Conservation (phyloP, 2,113 vertebrate species). For the Puma concolor region DNA sequence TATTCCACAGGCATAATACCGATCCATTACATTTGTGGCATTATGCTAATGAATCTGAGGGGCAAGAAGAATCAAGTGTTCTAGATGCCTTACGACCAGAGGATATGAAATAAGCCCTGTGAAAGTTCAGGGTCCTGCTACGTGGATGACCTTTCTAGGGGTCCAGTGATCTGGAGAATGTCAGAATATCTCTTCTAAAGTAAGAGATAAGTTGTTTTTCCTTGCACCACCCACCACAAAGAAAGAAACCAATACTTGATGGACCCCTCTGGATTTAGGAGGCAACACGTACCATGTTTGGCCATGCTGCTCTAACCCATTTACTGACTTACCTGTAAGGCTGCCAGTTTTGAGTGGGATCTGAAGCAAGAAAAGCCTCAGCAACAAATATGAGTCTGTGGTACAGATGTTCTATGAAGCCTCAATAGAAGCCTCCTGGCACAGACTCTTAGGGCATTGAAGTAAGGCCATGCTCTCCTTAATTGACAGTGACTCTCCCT, state of each 20-base stretch:
- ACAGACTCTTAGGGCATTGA: not conserved
- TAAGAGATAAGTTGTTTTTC: not conserved
- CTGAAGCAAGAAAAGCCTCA: slow-evolving; percentile 44
- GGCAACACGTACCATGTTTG: not conserved
- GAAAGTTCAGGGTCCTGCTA: not conserved
- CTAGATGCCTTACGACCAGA: not conserved
- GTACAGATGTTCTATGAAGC: not conserved
- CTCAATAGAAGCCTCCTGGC: not conserved
- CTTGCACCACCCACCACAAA: not conserved
- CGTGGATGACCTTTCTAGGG: not conserved
- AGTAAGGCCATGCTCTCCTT: not conserved
- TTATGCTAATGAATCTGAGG: not conserved
- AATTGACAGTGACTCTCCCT: not conserved
- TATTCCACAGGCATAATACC: not conserved
- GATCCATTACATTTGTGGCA: not conserved
- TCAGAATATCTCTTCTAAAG: not conserved
- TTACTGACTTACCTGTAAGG: slow-evolving; percentile 47
- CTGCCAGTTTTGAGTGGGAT: slow-evolving; percentile 36
- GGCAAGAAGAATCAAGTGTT: not conserved
- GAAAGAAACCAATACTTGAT: not conserved
- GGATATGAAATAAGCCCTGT: not conserved
- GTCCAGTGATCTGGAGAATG: not conserved
- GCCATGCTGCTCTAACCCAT: not conserved
- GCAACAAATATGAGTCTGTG: slow-evolving; percentile 4
- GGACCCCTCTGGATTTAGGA: slow-evolving; percentile 23